Base-by-base conservation (phyloP, 35 echinoderm and acorn worm species). In the Lytechinus pictus region DNA sequence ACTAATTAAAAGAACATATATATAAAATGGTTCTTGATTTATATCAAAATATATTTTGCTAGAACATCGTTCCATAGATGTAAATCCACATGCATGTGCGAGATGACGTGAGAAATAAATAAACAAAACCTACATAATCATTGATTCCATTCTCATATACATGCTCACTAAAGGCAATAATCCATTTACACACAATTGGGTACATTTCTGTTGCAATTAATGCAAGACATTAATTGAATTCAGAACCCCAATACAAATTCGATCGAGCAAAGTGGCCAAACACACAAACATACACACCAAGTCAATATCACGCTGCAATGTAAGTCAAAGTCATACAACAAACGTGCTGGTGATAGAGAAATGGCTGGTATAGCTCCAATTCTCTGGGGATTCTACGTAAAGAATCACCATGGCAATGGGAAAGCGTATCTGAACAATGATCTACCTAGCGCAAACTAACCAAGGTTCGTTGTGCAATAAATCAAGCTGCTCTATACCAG, bases 351-450 rank as follows among this genome's bases (percentile, higher is more conserved):
- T 79, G 66, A 79, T 79, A 79, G 12, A 79, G 66, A 79, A 79
- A 79, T 79, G 66, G 66, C 66, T 16, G 66, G 66, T n/a, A 79
- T n/a, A 79, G 19, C 66, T 79, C n/a, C 16, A 24, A 16, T 44
- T 52, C 88, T 90, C 88, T 14, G 52, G 88, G 29, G 88, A 90
- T 90, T 44, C 88, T 90, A 90, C 88, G 88, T 90, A 90, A 90
- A 90, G 88, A 44, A 90, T 90, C 88, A 90, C 88, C 88, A 90
- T 90, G 88, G 52, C 88, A 90, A 90, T 54, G 27, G 88, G 88
- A 90, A 90, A 90, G 88, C 88, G 52, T 90, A 90, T 90, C 88
- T 44, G 88, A 90, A 54, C 66, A 79, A 54, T 90, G 88, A 90
- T 90, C 28, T 90, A 54, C 88, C 88, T 21, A 90, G 66, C 88